phyloP scores from a whole-genome alignment of 2,888 invertebrate species.

The Archaeoteleia sp. region DNA sequence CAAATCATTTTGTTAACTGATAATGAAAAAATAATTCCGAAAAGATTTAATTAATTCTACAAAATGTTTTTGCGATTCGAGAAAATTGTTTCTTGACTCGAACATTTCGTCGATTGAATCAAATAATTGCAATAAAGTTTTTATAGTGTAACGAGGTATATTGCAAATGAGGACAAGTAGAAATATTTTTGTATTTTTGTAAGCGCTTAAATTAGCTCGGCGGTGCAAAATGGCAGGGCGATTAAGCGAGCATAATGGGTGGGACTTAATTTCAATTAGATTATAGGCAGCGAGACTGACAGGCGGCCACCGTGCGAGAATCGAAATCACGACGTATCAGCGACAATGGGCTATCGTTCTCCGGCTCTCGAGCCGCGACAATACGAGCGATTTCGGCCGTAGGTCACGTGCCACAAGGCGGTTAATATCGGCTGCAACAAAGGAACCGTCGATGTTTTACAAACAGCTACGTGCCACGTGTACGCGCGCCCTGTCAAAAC shows the following conservation, averaged over 20 bases:
- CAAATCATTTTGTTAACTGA: no score
- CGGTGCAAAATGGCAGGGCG: no score
- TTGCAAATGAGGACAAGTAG: no score
- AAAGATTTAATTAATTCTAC: no score
- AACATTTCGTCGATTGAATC: no score
- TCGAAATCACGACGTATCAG: constrained; percentile 58
- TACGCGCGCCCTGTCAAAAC: constrained; percentile 71
- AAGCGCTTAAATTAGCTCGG: no score
- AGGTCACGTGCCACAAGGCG: constrained; percentile 62
- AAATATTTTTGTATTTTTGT: no score
- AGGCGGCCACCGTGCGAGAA: constrained; percentile 50
- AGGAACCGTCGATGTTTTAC: constrained; percentile 73
- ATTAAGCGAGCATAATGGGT: constrained; percentile 30
- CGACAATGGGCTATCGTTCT: constrained; percentile 61
- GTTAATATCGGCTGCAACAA: constrained; percentile 71
- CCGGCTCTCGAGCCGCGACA: constrained; percentile 70
- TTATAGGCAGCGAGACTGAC: constrained; percentile 51
- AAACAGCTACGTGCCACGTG: constrained; percentile 73
- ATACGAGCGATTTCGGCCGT: constrained; percentile 62
- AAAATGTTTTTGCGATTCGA: no score
- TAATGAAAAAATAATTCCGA: no score
- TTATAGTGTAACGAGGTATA: no score
- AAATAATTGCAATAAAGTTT: no score
- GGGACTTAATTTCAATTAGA: constrained; percentile 67
- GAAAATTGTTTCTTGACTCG: no score